Percentiles rank a stretch among this genome's conserved stretches.
These are phyloP conservation scores for Dolichopus griseipennis DNA, from an alignment of 2,888 invertebrate genomes.

Conservation along the genomic window DNA sequence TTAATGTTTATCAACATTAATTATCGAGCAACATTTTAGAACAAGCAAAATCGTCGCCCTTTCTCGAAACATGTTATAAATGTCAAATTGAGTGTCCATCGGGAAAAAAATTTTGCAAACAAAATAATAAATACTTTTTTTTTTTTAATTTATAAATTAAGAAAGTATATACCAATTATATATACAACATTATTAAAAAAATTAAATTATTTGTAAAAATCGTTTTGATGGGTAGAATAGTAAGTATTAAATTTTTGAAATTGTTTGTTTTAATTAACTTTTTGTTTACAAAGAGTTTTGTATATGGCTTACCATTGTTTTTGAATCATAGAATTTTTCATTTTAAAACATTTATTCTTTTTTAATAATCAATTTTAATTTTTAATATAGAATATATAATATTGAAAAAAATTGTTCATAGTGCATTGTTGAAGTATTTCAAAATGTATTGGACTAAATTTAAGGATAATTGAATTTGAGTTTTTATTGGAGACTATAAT, in stretches of 20 bases:
- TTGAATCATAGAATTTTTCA: background rate
- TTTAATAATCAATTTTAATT: too few species aligned
- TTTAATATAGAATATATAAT: too few species aligned
- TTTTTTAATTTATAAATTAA: too few species aligned
- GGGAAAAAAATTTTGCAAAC: conserved; percentile 1
- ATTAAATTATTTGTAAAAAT: background rate
- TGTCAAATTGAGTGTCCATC: background rate
- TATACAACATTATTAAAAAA: too few species aligned
- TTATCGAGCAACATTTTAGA: background rate
- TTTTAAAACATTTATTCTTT: too few species aligned
- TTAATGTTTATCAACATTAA: too few species aligned
- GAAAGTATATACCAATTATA: too few species aligned
- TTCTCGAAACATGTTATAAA: background rate
- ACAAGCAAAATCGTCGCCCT: background rate
- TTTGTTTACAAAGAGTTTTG: background rate
- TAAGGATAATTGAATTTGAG: too few species aligned
- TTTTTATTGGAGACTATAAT: too few species aligned
- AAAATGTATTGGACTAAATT: too few species aligned
- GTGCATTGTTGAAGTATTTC: too few species aligned
- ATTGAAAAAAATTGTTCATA: too few species aligned
- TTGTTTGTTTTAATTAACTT: background rate
- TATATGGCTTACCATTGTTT: background rate
- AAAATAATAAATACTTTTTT: background rate
- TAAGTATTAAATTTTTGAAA: background rate
- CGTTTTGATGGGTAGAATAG: background rate